These are phyloP conservation scores for Cephalophus harveyi DNA, from an alignment of 2,113 vertebrate species.

Conservation along the genomic window DNA sequence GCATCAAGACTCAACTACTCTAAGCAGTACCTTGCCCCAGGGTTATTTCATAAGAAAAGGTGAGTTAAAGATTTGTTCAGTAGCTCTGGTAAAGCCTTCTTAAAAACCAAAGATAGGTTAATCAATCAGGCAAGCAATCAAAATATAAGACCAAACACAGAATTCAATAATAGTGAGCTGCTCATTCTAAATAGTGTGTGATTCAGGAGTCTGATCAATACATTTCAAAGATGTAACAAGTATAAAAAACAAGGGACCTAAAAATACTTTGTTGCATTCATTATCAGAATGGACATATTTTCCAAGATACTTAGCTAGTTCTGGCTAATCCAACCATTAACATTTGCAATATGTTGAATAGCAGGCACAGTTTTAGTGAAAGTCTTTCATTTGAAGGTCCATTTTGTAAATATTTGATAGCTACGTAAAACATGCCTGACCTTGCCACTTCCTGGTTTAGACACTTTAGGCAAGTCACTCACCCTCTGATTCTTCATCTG, in stretches of 20 bases:
- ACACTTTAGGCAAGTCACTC: neutral
- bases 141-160: slow-evolving; percentile 32
- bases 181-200: neutral
- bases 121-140: slow-evolving; percentile 35
- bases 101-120: slow-evolving; percentile 7
- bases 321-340: neutral
- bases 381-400: neutral
- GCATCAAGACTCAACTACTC: neutral
- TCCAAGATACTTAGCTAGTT: neutral
- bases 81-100: slow-evolving; percentile 11
- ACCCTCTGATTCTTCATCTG: neutral
- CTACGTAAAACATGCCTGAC: neutral
- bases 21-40: neutral
- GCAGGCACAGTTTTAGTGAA: neutral
- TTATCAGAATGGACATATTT: neutral
- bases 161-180: slow-evolving; percentile 11
- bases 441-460: neutral
- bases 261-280: neutral
- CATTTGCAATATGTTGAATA: neutral
- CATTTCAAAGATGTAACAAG: neutral
- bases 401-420: neutral
- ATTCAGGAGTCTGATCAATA: neutral
- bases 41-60: neutral
- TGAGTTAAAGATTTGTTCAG: slow-evolving; percentile 19
- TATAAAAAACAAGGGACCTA: neutral